phyloP scores from a whole-genome alignment of 1,140 invertebrate species.

The Pseudomyrmex dendroicus region DNA sequence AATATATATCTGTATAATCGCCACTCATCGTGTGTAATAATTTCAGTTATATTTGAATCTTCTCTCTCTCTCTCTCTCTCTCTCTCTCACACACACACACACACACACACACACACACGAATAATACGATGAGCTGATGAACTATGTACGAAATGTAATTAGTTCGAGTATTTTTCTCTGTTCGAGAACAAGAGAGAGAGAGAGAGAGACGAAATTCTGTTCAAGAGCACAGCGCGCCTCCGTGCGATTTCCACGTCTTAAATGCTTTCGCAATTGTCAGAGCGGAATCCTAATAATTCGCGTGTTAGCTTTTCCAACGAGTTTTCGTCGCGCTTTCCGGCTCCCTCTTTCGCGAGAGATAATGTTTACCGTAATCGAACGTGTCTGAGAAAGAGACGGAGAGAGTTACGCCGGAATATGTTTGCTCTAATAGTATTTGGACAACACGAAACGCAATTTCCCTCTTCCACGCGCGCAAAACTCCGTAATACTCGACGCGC shows the following conservation, averaged over 20 bases:
- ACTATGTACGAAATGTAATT: no score
- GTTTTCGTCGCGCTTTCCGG: constrained; percentile 25
- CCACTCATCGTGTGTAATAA: no score
- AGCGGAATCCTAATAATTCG: constrained; percentile 52
- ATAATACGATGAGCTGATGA: no score
- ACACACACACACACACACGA: no score
- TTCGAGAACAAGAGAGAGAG: no score
- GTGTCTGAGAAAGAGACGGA: constrained; percentile 38
- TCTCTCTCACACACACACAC: no score
- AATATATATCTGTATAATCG: no score
- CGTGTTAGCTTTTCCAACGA: constrained; percentile 5
- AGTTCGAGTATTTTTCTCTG: no score
- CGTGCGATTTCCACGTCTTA: constrained; percentile 12
- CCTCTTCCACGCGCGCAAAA: constrained; percentile 35
- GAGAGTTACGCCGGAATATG: constrained; percentile 46
- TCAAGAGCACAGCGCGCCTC: not conserved
- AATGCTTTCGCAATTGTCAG: constrained; percentile 27
- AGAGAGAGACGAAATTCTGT: no score
- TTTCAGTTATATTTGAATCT: no score
- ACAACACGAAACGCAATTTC: constrained; percentile 65
- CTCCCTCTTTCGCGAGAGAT: not conserved
- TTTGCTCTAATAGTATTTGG: constrained; percentile 60
- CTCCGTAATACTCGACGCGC: constrained; percentile 36
- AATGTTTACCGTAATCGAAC: constrained; percentile 59
- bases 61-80: no score